Evolutionary conservation across 2,113 vertebrate genomes (phyloP).

Genomic region (Mola mola): DNA sequence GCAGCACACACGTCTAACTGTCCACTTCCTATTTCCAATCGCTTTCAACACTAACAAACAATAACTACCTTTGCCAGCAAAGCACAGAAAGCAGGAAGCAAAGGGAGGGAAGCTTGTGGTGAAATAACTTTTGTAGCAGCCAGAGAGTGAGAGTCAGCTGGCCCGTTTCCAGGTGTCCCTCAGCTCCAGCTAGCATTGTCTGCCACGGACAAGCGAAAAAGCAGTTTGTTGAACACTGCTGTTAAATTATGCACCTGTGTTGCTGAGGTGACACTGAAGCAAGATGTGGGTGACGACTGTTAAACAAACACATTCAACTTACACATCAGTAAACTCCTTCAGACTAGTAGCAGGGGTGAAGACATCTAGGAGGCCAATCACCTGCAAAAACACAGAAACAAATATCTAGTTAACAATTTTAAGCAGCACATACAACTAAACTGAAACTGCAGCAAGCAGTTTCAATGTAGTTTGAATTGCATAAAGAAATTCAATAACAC

Average conservation of each 20-base stretch:
- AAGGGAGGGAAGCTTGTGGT: conserved; percentile 32
- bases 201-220: conserved; percentile 29
- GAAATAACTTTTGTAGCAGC: conserved; percentile 35
- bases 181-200: conserved; percentile 26
- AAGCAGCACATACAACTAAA: not conserved
- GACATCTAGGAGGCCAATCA: conserved; percentile 96
- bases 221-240: not conserved
- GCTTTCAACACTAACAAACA: conserved; percentile 44
- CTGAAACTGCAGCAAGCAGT: not conserved
- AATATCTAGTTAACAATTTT: not conserved
- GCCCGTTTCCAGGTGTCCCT: conserved; percentile 61
- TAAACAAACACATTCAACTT: conserved; percentile 74
- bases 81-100: conserved; percentile 9
- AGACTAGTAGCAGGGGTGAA: conserved; percentile 92
- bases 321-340: conserved; percentile 98
- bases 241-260: not conserved
- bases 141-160: conserved; percentile 43
- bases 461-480: too few relatives aligned
- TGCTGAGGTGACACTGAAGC: not conserved
- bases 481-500: too few relatives aligned
- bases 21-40: conserved; percentile 50
- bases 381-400: conserved; percentile 76
- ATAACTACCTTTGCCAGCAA: conserved; percentile 19
- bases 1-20: not conserved
- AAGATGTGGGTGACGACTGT: not conserved